phyloP scores from a whole-genome alignment of 2,113 vertebrate species.

The Sarotherodon lohbergeri region DNA sequence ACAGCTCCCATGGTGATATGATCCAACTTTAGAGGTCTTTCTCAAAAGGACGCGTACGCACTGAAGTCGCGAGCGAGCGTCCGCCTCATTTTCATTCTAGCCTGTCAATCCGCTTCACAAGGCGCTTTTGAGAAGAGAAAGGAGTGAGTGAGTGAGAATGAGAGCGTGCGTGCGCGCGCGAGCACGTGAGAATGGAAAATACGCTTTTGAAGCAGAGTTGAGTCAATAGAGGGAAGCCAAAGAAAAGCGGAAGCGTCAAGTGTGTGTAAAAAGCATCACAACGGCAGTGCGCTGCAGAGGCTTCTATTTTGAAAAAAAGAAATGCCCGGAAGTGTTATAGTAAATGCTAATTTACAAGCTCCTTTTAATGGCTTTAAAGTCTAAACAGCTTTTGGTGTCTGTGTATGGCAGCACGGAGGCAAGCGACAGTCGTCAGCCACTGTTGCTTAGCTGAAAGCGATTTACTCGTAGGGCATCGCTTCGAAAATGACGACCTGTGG shows the following conservation, averaged over 20 bases:
- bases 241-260: neutral
- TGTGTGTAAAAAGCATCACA: neutral
- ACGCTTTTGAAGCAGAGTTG: neutral
- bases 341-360: neutral
- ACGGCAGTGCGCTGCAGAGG: rapidly evolving
- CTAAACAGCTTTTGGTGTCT: neutral
- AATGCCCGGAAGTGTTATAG: neutral
- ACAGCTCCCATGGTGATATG: conserved; percentile 76
- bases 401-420: neutral
- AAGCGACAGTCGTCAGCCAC: neutral
- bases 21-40: conserved; percentile 67
- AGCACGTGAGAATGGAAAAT: neutral
- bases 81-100: conserved; percentile 77
- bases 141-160: conserved; percentile 43
- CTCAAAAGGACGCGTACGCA: conserved; percentile 72
- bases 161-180: conserved; percentile 44
- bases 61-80: conserved; percentile 68
- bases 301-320: conserved; percentile 30
- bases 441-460: neutral
- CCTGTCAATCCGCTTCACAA: conserved; percentile 71
- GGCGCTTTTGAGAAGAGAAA: conserved; percentile 65
- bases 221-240: neutral
- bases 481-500: neutral
- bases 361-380: neutral
- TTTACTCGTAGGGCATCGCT: neutral